phyloP scores from a whole-genome alignment of 2,113 vertebrate genomes.

The Todiramphus saurophagus region DNA sequence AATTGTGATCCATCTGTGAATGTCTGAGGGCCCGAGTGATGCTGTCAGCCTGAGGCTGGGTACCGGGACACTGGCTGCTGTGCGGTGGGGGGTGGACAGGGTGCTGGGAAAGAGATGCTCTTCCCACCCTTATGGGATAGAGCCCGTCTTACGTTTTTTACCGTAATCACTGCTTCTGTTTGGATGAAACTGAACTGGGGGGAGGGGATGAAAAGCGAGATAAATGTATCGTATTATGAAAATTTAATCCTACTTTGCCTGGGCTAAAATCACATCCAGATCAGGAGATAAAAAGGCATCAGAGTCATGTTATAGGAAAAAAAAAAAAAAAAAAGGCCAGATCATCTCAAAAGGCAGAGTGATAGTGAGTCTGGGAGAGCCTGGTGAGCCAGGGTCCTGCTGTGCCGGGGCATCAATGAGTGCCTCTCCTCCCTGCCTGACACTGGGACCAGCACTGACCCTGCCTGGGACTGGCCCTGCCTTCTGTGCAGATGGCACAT shows the following conservation, averaged over 20 bases:
- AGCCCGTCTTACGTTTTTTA: not conserved
- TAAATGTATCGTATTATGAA: constrained; percentile 67
- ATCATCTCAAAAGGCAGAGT: constrained; percentile 29
- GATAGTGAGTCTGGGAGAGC: not conserved
- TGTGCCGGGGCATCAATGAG: not conserved
- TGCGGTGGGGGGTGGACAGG: not conserved
- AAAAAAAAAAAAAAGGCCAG: not conserved
- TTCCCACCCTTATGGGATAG: not conserved
- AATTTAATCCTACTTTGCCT: constrained; percentile 76
- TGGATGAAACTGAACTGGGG: constrained; percentile 22
- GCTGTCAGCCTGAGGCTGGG: not conserved
- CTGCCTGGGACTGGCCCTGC: not conserved
- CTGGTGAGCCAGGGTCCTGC: not conserved
- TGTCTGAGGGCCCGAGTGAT: not conserved
- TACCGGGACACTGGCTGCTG: not conserved
- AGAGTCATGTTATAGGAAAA: not conserved
- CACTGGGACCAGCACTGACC: not conserved
- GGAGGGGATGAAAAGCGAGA: constrained; percentile 48
- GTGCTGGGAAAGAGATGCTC: not conserved
- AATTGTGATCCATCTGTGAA: not conserved
- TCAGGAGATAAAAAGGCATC: constrained; percentile 66
- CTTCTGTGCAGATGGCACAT: accelerated
- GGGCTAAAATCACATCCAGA: constrained; percentile 63
- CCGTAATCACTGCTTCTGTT: constrained; percentile 25
- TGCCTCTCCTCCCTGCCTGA: not conserved